phyloP scores from a whole-genome alignment of 2,888 invertebrate species.

The Lobophora halterata region DNA sequence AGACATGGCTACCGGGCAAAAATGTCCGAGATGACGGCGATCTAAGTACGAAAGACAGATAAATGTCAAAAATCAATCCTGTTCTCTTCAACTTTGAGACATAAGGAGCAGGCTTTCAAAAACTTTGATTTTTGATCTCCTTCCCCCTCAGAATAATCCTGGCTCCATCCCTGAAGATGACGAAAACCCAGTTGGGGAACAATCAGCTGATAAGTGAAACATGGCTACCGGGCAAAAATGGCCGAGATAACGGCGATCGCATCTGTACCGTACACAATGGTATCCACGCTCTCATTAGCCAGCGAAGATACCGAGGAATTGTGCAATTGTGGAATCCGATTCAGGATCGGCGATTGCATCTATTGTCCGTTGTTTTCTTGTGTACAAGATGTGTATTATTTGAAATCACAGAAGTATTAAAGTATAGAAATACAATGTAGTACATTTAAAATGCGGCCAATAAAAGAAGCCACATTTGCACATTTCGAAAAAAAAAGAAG shows the following conservation, averaged over 20 bases:
- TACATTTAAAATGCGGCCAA: too few species aligned
- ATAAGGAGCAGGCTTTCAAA: too few species aligned
- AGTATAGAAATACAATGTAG: too few species aligned
- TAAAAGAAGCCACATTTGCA: too few species aligned
- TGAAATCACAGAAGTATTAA: too few species aligned
- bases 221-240: slow-evolving; percentile 74
- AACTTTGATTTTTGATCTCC: too few species aligned
- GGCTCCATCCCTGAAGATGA: slow-evolving; percentile 43
- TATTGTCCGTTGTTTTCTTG: slow-evolving; percentile 44
- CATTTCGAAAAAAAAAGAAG: too few species aligned
- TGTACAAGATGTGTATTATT: too few species aligned
- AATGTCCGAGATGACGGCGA: slow-evolving; percentile 70
- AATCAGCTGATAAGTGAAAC: slow-evolving; percentile 74
- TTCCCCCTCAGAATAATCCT: slow-evolving; percentile 4
- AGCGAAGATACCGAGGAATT: slow-evolving; percentile 60
- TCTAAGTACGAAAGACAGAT: too few species aligned
- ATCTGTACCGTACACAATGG: slow-evolving; percentile 78
- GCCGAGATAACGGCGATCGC: slow-evolving; percentile 67
- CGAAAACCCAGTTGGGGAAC: slow-evolving; percentile 64
- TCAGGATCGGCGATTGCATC: slow-evolving; percentile 53
- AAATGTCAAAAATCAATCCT: too few species aligned
- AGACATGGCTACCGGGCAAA: slow-evolving; percentile 73
- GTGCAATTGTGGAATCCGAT: slow-evolving; percentile 69
- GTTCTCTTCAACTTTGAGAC: too few species aligned
- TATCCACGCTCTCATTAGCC: slow-evolving; percentile 77